Conservation (phyloP, 2,888 invertebrate species). For the Iselma pallidipennis region DNA sequence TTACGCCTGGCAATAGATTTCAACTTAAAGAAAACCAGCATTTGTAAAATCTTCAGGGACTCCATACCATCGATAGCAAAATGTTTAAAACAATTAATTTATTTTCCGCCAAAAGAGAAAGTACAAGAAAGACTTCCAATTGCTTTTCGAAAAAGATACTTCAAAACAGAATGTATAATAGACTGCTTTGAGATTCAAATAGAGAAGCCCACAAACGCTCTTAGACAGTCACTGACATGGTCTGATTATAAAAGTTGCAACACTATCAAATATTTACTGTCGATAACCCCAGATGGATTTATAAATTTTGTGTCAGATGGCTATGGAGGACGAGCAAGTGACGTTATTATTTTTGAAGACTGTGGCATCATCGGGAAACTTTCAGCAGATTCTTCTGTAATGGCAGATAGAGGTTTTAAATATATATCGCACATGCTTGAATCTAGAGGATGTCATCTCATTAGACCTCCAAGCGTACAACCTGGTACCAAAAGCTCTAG, state of each 20-base stretch:
- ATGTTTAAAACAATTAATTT: no score
- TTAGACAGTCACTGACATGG: constrained; percentile 46
- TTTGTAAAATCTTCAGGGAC: constrained; percentile 24
- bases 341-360: constrained; percentile 28
- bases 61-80: constrained; percentile 6
- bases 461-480: constrained; percentile 22
- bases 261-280: constrained; percentile 35
- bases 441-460: constrained; percentile 9
- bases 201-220: constrained; percentile 45
- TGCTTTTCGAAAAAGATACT: constrained; percentile 30
- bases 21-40: constrained; percentile 3
- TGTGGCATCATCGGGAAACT: constrained; percentile 20
- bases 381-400: constrained; percentile 8
- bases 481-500: constrained; percentile 17
- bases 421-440: constrained; percentile 2
- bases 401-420: constrained; percentile 29
- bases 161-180: constrained; percentile 43
- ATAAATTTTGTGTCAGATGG: constrained; percentile 35
- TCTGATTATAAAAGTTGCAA: constrained; percentile 43
- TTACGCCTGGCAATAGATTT: constrained; percentile 6
- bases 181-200: constrained; percentile 50
- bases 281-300: constrained; percentile 34
- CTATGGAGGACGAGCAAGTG: constrained; percentile 31
- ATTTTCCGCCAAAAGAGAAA: no score
- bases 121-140: constrained; percentile 21